phyloP scores from a whole-genome alignment of 2,113 vertebrate genomes.

The Rhinoptilus africanus region DNA sequence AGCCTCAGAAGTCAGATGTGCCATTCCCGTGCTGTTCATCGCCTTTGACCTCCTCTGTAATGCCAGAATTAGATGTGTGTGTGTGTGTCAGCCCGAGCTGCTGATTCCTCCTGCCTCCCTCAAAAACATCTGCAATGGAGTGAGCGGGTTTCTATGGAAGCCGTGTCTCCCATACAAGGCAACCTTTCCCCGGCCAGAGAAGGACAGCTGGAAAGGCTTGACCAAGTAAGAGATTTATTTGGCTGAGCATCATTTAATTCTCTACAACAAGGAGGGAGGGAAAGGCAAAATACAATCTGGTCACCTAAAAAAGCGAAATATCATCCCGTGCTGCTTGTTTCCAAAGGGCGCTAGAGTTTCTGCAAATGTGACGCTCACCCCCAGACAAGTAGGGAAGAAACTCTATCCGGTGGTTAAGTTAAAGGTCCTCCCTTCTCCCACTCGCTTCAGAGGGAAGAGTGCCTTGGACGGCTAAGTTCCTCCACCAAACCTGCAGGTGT shows the following conservation, averaged over 20 bases:
- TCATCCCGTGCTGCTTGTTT: neutral
- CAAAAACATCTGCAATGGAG: neutral
- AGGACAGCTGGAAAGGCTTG: slow-evolving; percentile 23
- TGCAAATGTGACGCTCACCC: neutral
- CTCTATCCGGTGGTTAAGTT: neutral
- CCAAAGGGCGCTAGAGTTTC: neutral
- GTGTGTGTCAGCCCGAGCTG: neutral
- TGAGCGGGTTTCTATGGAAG: neutral
- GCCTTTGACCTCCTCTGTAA: neutral
- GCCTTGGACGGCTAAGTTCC: neutral
- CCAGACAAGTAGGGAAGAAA: neutral
- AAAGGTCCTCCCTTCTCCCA: neutral
- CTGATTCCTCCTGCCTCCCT: neutral
- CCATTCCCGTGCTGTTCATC: rapidly evolving
- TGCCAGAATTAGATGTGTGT: neutral
- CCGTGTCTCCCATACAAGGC: slow-evolving; percentile 48
- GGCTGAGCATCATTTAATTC: slow-evolving; percentile 28
- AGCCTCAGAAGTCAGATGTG: neutral
- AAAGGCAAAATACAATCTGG: neutral
- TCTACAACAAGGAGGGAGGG: neutral
- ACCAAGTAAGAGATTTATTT: slow-evolving; percentile 60
- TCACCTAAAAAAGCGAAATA: neutral
- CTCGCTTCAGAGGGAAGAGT: neutral
- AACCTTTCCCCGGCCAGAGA: neutral
- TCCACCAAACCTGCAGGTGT: neutral